A percentile compares a stretch with the other conserved stretches of the same genome.
Evolutionary conservation across 2,113 vertebrate species (phyloP).

Genomic region (Boulengeromyrus knoepffleri): DNA sequence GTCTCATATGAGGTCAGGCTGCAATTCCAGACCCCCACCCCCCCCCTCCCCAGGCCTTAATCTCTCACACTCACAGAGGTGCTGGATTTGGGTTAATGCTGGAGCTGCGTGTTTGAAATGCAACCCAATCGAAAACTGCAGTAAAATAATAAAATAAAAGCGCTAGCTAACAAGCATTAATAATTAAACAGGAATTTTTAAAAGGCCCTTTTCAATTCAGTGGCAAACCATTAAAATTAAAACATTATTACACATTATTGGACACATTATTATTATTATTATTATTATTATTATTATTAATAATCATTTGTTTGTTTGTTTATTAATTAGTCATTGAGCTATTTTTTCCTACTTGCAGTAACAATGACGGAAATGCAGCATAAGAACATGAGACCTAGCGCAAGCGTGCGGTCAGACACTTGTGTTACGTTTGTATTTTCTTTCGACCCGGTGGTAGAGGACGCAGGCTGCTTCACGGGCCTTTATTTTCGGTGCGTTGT

Average conservation of each 20-base stretch:
- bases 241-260: background rate
- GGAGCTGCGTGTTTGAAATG: background rate
- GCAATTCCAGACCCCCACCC: constrained; percentile 23
- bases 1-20: constrained; percentile 29
- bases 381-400: background rate
- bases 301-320: background rate
- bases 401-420: background rate
- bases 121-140: background rate
- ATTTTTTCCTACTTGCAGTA: background rate
- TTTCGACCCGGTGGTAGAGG: background rate
- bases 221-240: background rate
- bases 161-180: background rate
- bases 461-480: background rate
- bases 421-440: background rate
- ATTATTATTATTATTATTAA: background rate
- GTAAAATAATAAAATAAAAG: background rate
- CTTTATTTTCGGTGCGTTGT: background rate
- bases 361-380: background rate
- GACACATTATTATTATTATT: background rate
- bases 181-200: background rate
- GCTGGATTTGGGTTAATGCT: background rate
- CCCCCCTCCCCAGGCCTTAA: background rate
- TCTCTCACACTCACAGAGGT: background rate
- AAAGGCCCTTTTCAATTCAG: background rate
- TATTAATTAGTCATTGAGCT: background rate